Evolutionary conservation across 2,888 invertebrate genomes (phyloP).

Genomic region (Aproaerema taeniolella): DNA sequence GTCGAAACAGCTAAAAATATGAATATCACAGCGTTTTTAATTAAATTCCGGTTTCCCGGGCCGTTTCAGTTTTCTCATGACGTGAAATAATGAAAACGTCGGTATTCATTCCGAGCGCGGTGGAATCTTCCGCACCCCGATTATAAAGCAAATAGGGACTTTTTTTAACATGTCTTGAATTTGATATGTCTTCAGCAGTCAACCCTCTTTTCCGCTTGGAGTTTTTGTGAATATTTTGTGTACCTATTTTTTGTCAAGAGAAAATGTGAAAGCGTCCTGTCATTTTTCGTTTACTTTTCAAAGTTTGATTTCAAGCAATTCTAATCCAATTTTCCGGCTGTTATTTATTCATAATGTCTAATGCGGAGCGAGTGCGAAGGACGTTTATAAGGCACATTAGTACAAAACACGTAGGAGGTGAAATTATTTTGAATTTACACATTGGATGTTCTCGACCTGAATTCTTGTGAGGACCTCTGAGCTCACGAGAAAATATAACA

Average conservation of each 20-base stretch:
- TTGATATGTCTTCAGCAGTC: not conserved
- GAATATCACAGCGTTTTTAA: constrained; percentile 41
- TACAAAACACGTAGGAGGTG: constrained; percentile 36
- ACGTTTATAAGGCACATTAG: constrained; percentile 39
- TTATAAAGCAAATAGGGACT: constrained; percentile 4
- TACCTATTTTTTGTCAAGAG: not conserved
- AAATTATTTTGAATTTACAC: constrained; percentile 9
- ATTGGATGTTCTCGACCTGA: not conserved
- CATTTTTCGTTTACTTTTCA: too few species aligned
- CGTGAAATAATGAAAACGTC: constrained; percentile 56
- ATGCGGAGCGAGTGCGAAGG: not conserved
- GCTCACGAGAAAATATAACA: too few species aligned
- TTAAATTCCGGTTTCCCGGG: constrained; percentile 54
- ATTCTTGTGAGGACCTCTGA: not conserved
- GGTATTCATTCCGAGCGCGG: constrained; percentile 39
- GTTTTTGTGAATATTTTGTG: not conserved
- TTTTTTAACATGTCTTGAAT: constrained; percentile 1
- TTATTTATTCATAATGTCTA: constrained; percentile 1
- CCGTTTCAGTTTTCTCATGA: constrained; percentile 53
- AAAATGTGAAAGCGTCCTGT: not conserved
- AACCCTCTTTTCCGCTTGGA: not conserved
- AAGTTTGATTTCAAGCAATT: not conserved
- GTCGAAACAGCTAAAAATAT: constrained; percentile 9
- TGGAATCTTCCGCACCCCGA: constrained; percentile 29
- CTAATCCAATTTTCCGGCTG: not conserved